Evolutionary conservation across 2,888 invertebrate species (phyloP), one percentile per base, ranked within the genome.

Genomic region (Pardosa pseudoannulata): DNA sequence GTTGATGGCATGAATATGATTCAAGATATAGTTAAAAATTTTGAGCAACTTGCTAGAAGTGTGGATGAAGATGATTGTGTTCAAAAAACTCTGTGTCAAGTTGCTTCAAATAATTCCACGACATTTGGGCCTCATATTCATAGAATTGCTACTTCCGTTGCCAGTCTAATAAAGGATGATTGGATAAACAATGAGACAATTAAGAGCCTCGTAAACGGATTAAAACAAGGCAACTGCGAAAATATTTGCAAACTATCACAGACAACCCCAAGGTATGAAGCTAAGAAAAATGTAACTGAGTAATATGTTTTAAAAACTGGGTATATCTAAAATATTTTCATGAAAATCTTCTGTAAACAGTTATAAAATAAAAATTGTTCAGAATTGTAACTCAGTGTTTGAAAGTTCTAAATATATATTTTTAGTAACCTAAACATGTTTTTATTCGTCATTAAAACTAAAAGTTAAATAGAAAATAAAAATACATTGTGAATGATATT

Each of bases 211-310:
- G 36, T 86, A 1, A 70, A 79, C 7, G 70, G 74, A 28, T 6
- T 86, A 1, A 86, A 74, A 32, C 31, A 79, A 31, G 79, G 86
- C 16, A 86, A 86, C 19, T 86, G 86, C 28, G 46, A 56, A 23
- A 65, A 78, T 28, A 67, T 85, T 16, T 85, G 83, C 41, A 72
- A 65, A 23, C 28, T 19, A 11, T 19, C 65, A 31, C 11, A 9
- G 16, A n/a, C n/a, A 31, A 29, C 65, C 2, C 65, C 65, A 0
- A 28, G 65, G 16, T 6, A 2, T 5, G 9, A 36, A 36, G 36
- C 5, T 36, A 36, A 36, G 9, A n/a, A n/a, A n/a, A n/a, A n/a
- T n/a, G n/a, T n/a, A n/a, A n/a, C n/a, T 56, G 73, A 16, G 46
- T 32, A 27, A 72, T 41, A n/a, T n/a, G n/a, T n/a, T 23, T n/a